These are phyloP conservation scores for Zaprionus kolodkinae DNA, from an alignment of 1,140 invertebrate genomes.

Conservation along the genomic window DNA sequence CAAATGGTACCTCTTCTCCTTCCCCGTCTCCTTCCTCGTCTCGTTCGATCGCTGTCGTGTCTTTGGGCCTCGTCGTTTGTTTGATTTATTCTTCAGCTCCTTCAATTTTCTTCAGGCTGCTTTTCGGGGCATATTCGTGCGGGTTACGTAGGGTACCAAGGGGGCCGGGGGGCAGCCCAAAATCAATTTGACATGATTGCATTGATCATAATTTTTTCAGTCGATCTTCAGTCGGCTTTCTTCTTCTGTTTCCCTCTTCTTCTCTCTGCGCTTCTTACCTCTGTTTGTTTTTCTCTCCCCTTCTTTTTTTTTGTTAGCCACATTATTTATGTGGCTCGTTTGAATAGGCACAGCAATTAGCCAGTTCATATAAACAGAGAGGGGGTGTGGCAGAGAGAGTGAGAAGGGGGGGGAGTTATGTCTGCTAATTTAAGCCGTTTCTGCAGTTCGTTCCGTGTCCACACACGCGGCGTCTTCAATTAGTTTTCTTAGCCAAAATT, in stretches of 20 bases:
- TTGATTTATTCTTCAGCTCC: conserved; percentile 77
- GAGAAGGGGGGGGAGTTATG: background rate
- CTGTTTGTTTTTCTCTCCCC: conserved; percentile 48
- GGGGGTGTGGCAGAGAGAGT: background rate
- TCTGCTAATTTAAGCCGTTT: background rate
- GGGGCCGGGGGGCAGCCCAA: conserved; percentile 39
- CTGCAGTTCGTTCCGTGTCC: background rate
- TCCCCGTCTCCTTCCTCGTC: too few relatives aligned
- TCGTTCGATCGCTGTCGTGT: conserved; percentile 12
- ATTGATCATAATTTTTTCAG: conserved; percentile 68
- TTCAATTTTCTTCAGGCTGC: conserved; percentile 56
- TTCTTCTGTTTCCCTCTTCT: conserved; percentile 12
- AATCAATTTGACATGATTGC: conserved; percentile 80
- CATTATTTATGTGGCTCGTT: conserved; percentile 67
- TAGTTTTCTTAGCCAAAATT: conserved; percentile 3
- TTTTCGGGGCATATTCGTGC: conserved; percentile 4
- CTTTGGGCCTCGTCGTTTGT: conserved; percentile 49
- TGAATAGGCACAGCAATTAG: conserved; percentile 44
- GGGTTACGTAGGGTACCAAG: conserved; percentile 17
- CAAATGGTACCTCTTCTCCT: conserved; percentile 45
- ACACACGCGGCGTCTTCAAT: conserved; percentile 13
- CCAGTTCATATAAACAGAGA: conserved; percentile 6
- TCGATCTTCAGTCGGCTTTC: conserved; percentile 19
- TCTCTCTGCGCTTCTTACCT: conserved; percentile 9
- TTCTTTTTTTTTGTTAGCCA: conserved; percentile 54